Evolutionary conservation across 2,113 vertebrate genomes (phyloP).

Genomic region (Hemichromis elongatus): DNA sequence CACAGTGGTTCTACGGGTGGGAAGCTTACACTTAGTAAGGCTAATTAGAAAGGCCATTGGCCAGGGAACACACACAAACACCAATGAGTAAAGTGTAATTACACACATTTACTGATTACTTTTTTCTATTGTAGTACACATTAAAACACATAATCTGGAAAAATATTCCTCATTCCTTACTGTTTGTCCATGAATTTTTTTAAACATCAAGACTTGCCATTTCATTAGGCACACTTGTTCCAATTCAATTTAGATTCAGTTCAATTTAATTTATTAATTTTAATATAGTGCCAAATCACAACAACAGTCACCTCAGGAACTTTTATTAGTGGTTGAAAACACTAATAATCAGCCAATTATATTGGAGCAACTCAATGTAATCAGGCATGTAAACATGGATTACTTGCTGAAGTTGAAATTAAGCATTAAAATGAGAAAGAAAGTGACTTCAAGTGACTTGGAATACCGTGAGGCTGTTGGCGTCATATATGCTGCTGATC

Average conservation of each 20-base stretch:
- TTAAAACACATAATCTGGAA: neutral
- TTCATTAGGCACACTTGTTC: neutral
- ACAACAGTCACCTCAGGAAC: neutral
- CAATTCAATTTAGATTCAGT: neutral
- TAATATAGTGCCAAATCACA: neutral
- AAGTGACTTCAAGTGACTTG: neutral
- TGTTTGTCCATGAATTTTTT: neutral
- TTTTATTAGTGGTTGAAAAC: neutral
- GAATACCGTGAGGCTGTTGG: too few species aligned
- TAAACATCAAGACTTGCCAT: neutral
- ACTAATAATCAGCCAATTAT: neutral
- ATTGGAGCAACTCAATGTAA: neutral
- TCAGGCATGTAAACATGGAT: neutral
- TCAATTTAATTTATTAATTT: neutral
- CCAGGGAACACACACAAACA: neutral
- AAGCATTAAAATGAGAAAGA: neutral
- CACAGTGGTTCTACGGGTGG: slow-evolving; percentile 4
- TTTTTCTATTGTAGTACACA: neutral
- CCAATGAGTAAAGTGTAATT: neutral
- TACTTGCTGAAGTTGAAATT: neutral
- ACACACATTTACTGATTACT: neutral
- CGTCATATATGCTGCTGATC: neutral
- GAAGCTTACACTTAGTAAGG: slow-evolving; percentile 32
- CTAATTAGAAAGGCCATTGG: slow-evolving; percentile 47
- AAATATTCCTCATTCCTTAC: neutral